Base-by-base conservation (phyloP, 1,140 invertebrate species). In the Magallana ariakensis region DNA sequence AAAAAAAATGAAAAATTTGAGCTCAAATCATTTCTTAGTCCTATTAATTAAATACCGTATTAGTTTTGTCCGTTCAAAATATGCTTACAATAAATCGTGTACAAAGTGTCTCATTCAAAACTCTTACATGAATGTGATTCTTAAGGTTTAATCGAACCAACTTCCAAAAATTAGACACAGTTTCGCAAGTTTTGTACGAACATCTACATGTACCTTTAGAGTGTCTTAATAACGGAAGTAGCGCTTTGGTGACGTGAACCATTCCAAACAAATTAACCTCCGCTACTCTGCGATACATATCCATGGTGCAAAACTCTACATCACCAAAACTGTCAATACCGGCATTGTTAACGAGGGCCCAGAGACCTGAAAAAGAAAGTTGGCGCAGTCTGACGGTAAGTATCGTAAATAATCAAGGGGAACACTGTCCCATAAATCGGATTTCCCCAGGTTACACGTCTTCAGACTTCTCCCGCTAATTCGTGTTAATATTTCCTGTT, bases 321-420 rank as follows among this genome's bases (percentile, higher is more conserved):
- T 98, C 97, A 0, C 97, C 98, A 90, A 97, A 97, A 16, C 97
- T 96, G 96, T 98, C 97, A 0, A 98, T 95, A 0, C 97, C 98
- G 3, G 98, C 98, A 94, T 94, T 93, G 88, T 93, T 93, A 16
- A 94, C 91, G 15, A 93, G 83, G 19, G 89, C 92, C 92, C 93
- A 94, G n/a, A 94, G 86, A 46, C 89, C 92, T 93, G 87, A 26
- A 86, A 84, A 9, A 22, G 8, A 75, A 26, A 75, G 33, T 9
- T 16, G 19, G 15, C 9, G 55, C 19, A 82, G 80, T 22, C 53
- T 55, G 55, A 4, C 16, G 11, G 53, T 55, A 82, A 15, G 46
- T 82, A 10, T 54, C 55, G 46, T 82, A 55, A 82, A 55, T 82
- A 55, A 19, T 82, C 53, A 53, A 82, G 46, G 54, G 2, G 55